phyloP scores from a whole-genome alignment of 2,888 invertebrate species.

The Eudasyphora cyanicolor region DNA sequence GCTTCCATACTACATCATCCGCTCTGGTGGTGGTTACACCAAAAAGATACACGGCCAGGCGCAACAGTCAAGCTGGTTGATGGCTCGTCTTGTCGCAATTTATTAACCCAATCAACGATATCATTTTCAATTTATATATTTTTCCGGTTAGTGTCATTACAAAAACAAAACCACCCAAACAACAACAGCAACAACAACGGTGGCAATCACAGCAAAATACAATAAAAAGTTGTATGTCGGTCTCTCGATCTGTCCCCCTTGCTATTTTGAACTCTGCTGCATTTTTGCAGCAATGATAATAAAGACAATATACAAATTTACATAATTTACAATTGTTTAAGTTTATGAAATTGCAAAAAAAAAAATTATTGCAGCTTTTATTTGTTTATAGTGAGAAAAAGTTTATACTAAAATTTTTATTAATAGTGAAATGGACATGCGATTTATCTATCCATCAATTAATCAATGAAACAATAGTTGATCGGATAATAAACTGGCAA shows the following conservation, averaged over 20 bases:
- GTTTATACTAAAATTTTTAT: neutral
- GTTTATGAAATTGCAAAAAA: neutral
- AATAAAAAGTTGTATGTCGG: neutral
- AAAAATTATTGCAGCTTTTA: neutral
- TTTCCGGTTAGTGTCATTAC: slow-evolving; percentile 49
- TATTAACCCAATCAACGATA: slow-evolving; percentile 60
- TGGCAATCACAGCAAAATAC: neutral
- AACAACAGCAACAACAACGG: neutral
- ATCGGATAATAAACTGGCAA: too few species aligned
- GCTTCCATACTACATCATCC: too few species aligned
- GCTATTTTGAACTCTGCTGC: neutral
- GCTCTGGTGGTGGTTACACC: neutral
- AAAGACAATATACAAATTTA: neutral
- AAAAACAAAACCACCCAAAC: neutral
- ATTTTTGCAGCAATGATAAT: neutral
- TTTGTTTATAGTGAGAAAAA: neutral
- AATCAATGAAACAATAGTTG: too few species aligned
- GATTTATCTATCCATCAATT: too few species aligned
- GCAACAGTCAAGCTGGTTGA: neutral
- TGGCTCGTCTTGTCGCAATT: too few species aligned
- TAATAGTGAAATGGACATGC: too few species aligned
- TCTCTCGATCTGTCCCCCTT: neutral
- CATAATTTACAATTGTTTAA: neutral
- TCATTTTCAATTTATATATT: slow-evolving; percentile 63
- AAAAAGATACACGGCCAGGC: neutral